These are phyloP conservation scores for Apogon hyalosoma DNA, from an alignment of 2,797 vertebrate genomes.

Conservation along the genomic window DNA sequence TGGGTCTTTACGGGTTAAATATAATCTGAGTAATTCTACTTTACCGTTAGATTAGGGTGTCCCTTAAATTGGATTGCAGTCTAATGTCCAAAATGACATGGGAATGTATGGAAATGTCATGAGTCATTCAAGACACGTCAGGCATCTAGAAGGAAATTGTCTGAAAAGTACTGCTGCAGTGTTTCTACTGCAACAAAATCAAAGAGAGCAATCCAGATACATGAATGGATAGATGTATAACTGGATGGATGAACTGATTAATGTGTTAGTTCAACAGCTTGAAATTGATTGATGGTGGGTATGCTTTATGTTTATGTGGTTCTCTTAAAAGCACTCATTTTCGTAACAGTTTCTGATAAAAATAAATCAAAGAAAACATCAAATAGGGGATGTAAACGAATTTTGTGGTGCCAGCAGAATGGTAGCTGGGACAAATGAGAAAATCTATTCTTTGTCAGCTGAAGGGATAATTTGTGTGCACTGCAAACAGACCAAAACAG, in stretches of 20 bases:
- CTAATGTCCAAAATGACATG: no score
- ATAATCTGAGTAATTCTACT: no score
- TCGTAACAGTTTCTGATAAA: slow-evolving; percentile 5
- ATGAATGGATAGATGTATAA: background rate
- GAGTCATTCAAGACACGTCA: no score
- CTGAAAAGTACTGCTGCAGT: no score
- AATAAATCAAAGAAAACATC: slow-evolving; percentile 14
- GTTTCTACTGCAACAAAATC: background rate
- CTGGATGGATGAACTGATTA: no score
- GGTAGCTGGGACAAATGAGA: slow-evolving; percentile 1
- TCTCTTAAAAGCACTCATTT: no score
- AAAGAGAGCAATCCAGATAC: background rate
- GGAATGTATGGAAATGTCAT: no score
- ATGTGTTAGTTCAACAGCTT: slow-evolving; percentile 15
- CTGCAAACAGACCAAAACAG: slow-evolving; percentile 9
- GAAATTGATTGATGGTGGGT: slow-evolving; percentile 14
- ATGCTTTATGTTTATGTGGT: slow-evolving; percentile 10
- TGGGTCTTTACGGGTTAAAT: no score
- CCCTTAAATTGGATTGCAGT: no score
- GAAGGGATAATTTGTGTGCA: slow-evolving; percentile 7
- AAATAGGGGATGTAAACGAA: slow-evolving; percentile 6
- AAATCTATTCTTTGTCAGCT: slow-evolving; percentile 30
- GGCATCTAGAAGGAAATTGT: no score
- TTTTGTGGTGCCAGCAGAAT: background rate
- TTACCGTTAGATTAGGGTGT: no score